Evolutionary conservation across 1,140 invertebrate genomes (phyloP).

Genomic region (Drosophila santomea): DNA sequence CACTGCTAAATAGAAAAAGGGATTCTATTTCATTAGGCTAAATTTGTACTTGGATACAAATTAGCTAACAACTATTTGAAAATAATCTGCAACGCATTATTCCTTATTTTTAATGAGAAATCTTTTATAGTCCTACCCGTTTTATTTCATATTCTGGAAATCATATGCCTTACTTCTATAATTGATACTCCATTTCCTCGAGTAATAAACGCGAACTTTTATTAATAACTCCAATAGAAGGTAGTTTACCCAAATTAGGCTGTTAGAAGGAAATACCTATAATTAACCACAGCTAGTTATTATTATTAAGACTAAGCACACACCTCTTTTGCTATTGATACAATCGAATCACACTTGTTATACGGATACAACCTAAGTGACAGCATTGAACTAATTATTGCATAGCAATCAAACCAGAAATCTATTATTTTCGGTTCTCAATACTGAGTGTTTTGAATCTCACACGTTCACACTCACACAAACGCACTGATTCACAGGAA

Average conservation of each 20-base stretch:
- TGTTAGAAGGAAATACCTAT: background rate
- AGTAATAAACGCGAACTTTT: slow-evolving; percentile 21
- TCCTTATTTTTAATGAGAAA: no score
- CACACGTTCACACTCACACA: slow-evolving; percentile 10
- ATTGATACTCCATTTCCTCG: slow-evolving; percentile 16
- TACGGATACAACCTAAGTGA: no score
- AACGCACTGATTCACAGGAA: slow-evolving; percentile 56
- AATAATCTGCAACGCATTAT: no score
- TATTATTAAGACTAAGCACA: background rate
- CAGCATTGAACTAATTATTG: no score
- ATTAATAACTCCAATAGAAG: slow-evolving; percentile 1
- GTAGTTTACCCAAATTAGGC: slow-evolving; percentile 6
- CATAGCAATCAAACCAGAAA: background rate
- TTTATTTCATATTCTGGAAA: background rate
- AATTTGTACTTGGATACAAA: no score
- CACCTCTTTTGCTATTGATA: no score
- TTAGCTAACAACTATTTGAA: no score
- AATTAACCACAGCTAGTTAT: background rate
- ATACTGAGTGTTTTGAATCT: slow-evolving; percentile 16
- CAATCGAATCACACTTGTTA: no score
- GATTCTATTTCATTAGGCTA: background rate
- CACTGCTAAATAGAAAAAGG: slow-evolving; percentile 20
- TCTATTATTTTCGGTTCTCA: slow-evolving; percentile 3
- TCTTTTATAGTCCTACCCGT: no score
- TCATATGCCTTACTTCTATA: background rate